Conservation (phyloP, 2,888 invertebrate species). For the Terebella lapidaria region DNA sequence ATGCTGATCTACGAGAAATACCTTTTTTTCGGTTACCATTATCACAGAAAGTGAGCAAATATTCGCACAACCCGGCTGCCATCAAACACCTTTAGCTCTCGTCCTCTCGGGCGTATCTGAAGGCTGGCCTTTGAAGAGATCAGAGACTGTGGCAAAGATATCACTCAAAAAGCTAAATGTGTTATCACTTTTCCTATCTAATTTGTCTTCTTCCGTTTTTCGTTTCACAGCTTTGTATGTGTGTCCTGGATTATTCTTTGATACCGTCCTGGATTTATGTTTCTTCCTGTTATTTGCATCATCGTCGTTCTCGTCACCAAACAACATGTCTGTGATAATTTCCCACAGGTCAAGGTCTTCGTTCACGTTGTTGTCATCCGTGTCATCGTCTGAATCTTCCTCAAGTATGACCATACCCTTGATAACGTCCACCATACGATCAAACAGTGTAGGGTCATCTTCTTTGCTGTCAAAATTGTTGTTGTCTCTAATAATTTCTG, state of each 20-base stretch:
- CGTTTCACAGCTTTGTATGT: background rate
- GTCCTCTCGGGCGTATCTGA: no score
- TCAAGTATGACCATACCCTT: slow-evolving; percentile 1
- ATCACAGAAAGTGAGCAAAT: no score
- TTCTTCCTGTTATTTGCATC: background rate
- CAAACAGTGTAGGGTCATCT: slow-evolving; percentile 29
- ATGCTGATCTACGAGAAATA: no score
- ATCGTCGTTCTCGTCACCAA: background rate
- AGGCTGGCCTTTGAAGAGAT: no score
- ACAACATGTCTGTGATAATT: background rate
- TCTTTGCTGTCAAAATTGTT: slow-evolving; percentile 17
- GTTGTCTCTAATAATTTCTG: no score
- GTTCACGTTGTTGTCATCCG: slow-evolving; percentile 19
- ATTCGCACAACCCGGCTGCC: no score
- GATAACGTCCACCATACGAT: slow-evolving; percentile 23
- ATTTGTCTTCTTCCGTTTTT: background rate
- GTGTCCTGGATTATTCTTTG: background rate
- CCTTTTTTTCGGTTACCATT: no score
- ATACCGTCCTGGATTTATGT: no score
- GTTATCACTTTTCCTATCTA: no score
- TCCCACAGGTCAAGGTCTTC: slow-evolving; percentile 9
- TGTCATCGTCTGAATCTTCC: slow-evolving; percentile 1
- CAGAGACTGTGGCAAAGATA: no score
- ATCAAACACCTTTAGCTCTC: no score
- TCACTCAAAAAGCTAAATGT: no score